These are phyloP conservation scores for Virgularia gustaviana DNA, from an alignment of 92 coral and sea anemone species.

Conservation along the genomic window DNA sequence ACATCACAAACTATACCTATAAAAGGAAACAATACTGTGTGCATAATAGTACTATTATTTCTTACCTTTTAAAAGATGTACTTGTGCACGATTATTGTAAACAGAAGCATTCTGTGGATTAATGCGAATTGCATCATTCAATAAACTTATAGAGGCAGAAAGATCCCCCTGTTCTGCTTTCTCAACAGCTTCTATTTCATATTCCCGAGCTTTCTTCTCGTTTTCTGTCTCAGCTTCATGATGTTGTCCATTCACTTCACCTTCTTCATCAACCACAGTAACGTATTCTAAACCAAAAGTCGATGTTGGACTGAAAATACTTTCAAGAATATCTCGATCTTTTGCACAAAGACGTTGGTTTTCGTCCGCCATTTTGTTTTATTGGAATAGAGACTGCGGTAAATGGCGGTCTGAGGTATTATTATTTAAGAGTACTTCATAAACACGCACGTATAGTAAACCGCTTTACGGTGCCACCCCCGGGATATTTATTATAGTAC, in stretches of 20 bases:
- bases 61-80: slow-evolving; percentile 80
- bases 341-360: slow-evolving; percentile 30
- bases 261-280: not conserved
- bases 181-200: slow-evolving; percentile 66
- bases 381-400: too few relatives aligned
- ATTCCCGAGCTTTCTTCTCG: slow-evolving; percentile 53
- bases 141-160: slow-evolving; percentile 67
- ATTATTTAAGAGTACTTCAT: too few relatives aligned
- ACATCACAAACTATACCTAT: too few relatives aligned
- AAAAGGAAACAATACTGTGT: too few relatives aligned
- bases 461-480: too few relatives aligned
- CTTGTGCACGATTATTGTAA: slow-evolving; percentile 91
- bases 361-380: slow-evolving; percentile 71
- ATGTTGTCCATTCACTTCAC: slow-evolving; percentile 46
- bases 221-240: slow-evolving; percentile 28
- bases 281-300: slow-evolving; percentile 44
- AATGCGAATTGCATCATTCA: slow-evolving; percentile 62
- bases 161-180: slow-evolving; percentile 76
- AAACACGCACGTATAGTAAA: too few relatives aligned
- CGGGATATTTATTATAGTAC: too few relatives aligned
- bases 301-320: slow-evolving; percentile 76
- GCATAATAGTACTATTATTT: too few relatives aligned
- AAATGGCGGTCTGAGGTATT: too few relatives aligned
- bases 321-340: slow-evolving; percentile 71
- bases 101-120: slow-evolving; percentile 69